These are phyloP conservation scores for Dysdera silvatica DNA, from an alignment of 1,140 invertebrate genomes.

Conservation along the genomic window DNA sequence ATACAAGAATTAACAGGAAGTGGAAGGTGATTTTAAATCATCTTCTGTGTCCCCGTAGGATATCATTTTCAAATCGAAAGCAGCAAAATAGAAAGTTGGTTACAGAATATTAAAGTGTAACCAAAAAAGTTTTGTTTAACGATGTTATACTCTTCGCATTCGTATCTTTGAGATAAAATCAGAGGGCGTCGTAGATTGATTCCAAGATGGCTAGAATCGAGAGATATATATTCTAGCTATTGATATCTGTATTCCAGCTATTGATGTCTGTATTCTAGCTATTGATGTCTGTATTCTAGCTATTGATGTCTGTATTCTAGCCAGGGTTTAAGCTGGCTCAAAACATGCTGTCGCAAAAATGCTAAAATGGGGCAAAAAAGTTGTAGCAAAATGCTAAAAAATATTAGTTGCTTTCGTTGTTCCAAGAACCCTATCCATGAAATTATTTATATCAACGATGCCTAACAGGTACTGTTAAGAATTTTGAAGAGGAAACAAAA, in stretches of 20 bases:
- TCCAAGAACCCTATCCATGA: too few relatives aligned
- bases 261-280: background rate
- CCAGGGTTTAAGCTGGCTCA: background rate
- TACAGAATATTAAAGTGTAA: too few relatives aligned
- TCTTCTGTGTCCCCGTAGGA: background rate
- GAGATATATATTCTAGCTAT: background rate
- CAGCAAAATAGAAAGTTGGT: background rate
- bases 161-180: background rate
- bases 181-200: background rate
- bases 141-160: background rate
- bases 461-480: too few relatives aligned
- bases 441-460: too few relatives aligned
- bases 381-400: too few relatives aligned
- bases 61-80: background rate
- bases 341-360: too few relatives aligned
- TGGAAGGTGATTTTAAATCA: background rate
- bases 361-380: background rate
- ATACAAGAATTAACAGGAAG: background rate
- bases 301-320: background rate
- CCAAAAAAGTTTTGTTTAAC: background rate
- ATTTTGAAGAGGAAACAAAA: too few relatives aligned
- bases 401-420: too few relatives aligned
- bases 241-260: background rate
- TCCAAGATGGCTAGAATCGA: background rate
- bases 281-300: background rate